Evolutionary conservation across 2,888 invertebrate species (phyloP), one percentile per base, ranked within the genome.

Genomic region (Mesochorus sp.): DNA sequence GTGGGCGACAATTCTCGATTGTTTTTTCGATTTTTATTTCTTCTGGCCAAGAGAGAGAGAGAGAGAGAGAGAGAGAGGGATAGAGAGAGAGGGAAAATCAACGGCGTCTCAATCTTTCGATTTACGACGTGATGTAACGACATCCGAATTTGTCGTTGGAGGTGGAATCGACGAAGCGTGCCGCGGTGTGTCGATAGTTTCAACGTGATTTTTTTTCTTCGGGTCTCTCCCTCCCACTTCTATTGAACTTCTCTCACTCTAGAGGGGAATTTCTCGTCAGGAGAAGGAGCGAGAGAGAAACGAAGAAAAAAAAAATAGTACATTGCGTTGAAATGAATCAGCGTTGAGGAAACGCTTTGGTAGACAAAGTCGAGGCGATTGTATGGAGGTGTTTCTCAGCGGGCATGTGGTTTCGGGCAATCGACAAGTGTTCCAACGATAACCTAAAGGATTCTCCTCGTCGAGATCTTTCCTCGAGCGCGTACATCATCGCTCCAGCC

Each of bases 311-410:
- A 26, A 42, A 24, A 55, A 88, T 85, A 85, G 83, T 76, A 73
- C 86, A 88, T 88, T 86, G 86, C 83, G 61, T 64, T 47, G 51
- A 82, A 82, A 87, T 88, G 88, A 88, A 86, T 88, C 89, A 72
- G 34, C 67, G 28, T 62, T 72, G 75, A 73, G 51, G 64, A 66
- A 66, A 68, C 68, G 55, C 51, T 57, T 64, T 76, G 34, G 57
- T 47, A 44, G 53, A 14, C 44, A 2, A 31, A 53, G 31, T 14
- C 31, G n/a, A n/a, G n/a, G n/a, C n/a, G n/a, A n/a, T n/a, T n/a
- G n/a, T n/a, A n/a, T n/a, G n/a, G n/a, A n/a, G n/a, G n/a, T n/a
- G n/a, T 47, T 21, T 28, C 8, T 21, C 21, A 14, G 5, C 4
- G 39, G 37, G 0, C 4, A 59, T 14, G 34, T 14, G 12, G 19